These are phyloP conservation scores for Ptychobarbus kaznakovi DNA, from an alignment of 2,797 vertebrate species.

Conservation along the genomic window DNA sequence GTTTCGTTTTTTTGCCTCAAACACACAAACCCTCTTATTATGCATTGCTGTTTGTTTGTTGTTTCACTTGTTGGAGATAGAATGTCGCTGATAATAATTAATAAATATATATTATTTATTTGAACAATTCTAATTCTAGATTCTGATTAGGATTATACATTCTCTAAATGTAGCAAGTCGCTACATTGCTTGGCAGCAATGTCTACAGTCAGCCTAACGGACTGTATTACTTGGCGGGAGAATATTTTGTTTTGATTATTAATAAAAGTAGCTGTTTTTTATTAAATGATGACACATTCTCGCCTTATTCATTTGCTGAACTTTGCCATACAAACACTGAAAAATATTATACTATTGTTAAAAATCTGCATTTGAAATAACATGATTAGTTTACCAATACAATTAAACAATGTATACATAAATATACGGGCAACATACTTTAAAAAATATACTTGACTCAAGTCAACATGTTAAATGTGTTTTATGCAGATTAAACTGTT, in stretches of 20 bases:
- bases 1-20: background rate
- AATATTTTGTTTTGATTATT: slow-evolving; percentile 1
- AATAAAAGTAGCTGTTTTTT: background rate
- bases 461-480: background rate
- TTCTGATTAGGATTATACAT: background rate
- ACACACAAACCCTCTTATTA: background rate
- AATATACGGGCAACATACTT: background rate
- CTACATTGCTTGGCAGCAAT: background rate
- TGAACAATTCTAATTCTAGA: background rate
- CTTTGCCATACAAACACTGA: background rate
- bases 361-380: background rate
- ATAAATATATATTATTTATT: background rate
- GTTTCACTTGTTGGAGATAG: background rate
- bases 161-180: background rate
- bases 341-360: background rate
- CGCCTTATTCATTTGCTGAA: background rate
- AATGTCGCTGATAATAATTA: background rate
- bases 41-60: background rate
- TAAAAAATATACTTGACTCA: background rate
- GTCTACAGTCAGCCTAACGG: background rate
- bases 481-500: background rate
- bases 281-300: background rate
- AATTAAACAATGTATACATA: background rate
- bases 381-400: background rate
- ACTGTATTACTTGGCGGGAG: background rate